Evolutionary conservation across 2,797 vertebrate species (phyloP).

Genomic region (Babyrousa celebensis): DNA sequence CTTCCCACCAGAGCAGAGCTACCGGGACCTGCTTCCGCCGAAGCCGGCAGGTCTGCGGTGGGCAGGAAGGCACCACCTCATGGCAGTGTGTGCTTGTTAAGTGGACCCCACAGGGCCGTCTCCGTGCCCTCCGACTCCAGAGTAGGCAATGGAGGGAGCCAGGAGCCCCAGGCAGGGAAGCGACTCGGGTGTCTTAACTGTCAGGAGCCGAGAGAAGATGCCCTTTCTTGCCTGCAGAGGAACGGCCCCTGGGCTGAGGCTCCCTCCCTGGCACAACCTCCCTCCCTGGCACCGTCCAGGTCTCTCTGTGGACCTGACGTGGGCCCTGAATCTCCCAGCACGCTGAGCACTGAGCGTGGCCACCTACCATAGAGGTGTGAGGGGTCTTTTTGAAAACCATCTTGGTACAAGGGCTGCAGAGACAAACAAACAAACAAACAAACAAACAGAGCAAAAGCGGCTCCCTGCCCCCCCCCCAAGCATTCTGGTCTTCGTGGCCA

Average conservation of each 20-base stretch:
- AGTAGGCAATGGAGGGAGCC: neutral
- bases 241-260: neutral
- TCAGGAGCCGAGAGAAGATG: accelerated
- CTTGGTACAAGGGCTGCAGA: neutral
- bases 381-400: neutral
- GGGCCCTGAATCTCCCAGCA: neutral
- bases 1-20: neutral
- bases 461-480: neutral
- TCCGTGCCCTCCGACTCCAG: neutral
- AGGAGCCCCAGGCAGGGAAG: neutral
- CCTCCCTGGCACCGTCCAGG: too few relatives aligned
- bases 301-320: neutral
- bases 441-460: neutral
- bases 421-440: too few relatives aligned
- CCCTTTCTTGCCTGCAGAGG: neutral
- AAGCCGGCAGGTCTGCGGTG: neutral
- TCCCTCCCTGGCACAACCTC: too few relatives aligned
- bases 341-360: neutral
- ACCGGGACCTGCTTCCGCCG: neutral
- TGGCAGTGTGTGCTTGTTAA: neutral
- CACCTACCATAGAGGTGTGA: neutral
- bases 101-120: neutral
- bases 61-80: neutral
- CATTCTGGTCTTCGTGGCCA: neutral
- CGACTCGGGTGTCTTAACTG: neutral